Conservation (phyloP, 1,140 invertebrate genomes). For the Bombyx mori region ASM3026992v2 NC_085121.1:9197001-9197500, state of each 20-base stretch:
- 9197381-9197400: conserved; percentile 84
- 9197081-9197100: too few relatives aligned
- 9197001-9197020: too few relatives aligned
- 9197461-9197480: not conserved
- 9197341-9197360: conserved; percentile 87
- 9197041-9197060: too few relatives aligned
- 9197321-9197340: conserved; percentile 88
- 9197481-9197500: not conserved
- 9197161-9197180: too few relatives aligned
- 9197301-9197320: conserved; percentile 84
- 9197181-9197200: too few relatives aligned
- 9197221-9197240: too few relatives aligned
- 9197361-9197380: conserved; percentile 86
- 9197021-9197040: too few relatives aligned
- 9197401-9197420: conserved; percentile 92
- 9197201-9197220: too few relatives aligned
- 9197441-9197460: conserved; percentile 87
- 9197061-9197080: too few relatives aligned
- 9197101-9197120: too few relatives aligned
- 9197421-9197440: conserved; percentile 87
- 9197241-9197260: conserved; percentile 27
- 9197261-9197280: conserved; percentile 79
- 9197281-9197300: conserved; percentile 91
- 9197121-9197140: too few relatives aligned
- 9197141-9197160: too few relatives aligned